These are phyloP conservation scores for Drosophila ambigua DNA, from an alignment of 1,140 invertebrate genomes.

Conservation along the genomic window DNA sequence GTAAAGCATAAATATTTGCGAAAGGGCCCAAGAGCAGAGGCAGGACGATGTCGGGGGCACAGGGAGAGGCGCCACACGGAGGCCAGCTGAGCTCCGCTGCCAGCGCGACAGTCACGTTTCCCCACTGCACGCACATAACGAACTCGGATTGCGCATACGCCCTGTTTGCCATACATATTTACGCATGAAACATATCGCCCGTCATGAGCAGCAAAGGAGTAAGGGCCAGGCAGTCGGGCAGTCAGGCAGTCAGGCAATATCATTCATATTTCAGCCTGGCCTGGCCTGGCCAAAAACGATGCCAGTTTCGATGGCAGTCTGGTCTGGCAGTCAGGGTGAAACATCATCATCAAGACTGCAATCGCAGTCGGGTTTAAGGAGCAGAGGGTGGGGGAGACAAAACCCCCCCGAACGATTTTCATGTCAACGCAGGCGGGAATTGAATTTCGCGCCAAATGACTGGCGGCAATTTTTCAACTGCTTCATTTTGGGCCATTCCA, in stretches of 20 bases:
- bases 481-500: conserved; percentile 65
- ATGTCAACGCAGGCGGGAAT: conserved; percentile 80
- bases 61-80: conserved; percentile 1
- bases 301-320: conserved; percentile 52
- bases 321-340: conserved; percentile 19
- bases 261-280: conserved; percentile 47
- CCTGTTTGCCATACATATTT: conserved; percentile 73
- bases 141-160: conserved; percentile 75
- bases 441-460: conserved; percentile 81
- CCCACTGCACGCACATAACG: conserved; percentile 43
- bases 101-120: conserved; percentile 68
- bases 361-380: conserved; percentile 8
- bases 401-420: conserved; percentile 43
- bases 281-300: conserved; percentile 33
- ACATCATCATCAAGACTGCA: conserved; percentile 60
- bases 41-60: background rate
- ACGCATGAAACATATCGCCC: conserved; percentile 63
- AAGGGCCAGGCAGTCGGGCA: background rate
- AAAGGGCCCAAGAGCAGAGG: conserved; percentile 57
- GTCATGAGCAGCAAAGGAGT: conserved; percentile 1
- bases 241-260: background rate
- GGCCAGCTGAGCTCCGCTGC: conserved; percentile 62
- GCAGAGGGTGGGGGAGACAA: conserved; percentile 9
- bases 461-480: conserved; percentile 76
- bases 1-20: conserved; percentile 81